Conservation (phyloP, 2,888 invertebrate species). For the Phytoseiulus persimilis region DNA sequence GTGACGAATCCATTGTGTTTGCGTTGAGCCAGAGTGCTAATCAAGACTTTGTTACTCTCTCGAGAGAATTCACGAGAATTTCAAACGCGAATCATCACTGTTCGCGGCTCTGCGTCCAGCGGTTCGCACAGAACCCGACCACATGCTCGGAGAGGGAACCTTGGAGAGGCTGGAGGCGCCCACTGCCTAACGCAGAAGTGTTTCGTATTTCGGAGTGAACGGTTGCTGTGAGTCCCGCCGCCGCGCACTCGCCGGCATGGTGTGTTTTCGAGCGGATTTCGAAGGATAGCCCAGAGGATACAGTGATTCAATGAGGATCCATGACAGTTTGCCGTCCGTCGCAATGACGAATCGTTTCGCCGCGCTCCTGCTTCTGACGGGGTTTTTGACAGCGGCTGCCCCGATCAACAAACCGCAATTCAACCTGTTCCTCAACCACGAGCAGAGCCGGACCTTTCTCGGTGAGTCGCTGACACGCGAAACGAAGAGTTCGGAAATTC, state of each 20-base stretch:
- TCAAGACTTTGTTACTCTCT: background rate
- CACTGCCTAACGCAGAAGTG: background rate
- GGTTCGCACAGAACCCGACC: background rate
- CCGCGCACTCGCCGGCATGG: background rate
- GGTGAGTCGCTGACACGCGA: background rate
- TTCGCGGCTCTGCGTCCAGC: background rate
- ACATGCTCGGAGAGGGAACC: constrained; percentile 5
- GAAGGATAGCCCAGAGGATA: background rate
- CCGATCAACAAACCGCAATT: background rate
- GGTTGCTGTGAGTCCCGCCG: background rate
- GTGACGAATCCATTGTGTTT: background rate
- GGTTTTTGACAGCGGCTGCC: background rate
- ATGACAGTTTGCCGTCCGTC: background rate
- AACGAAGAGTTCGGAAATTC: too few species aligned
- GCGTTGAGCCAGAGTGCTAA: background rate
- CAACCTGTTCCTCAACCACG: background rate
- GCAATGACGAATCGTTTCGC: background rate
- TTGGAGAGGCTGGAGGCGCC: background rate
- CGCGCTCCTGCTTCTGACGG: background rate
- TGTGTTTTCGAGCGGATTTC: background rate
- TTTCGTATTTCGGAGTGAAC: background rate
- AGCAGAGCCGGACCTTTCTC: background rate
- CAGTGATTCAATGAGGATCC: background rate
- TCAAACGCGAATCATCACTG: background rate
- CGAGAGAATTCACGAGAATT: background rate